Conservation (phyloP, 2,888 invertebrate species). For the Lumbricus terrestris region DNA sequence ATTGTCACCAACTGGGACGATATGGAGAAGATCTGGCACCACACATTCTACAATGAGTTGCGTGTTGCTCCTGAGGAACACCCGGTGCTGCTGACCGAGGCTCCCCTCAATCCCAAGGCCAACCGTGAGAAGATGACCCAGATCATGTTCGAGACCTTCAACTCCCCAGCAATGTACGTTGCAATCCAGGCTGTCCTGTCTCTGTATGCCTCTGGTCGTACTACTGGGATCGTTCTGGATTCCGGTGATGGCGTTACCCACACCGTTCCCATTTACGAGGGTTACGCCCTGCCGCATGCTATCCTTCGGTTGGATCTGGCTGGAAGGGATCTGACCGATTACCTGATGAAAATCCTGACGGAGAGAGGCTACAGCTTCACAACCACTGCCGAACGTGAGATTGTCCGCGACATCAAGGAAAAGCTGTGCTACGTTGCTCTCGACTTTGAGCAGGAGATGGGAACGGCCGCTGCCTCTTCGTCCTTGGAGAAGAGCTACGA, state of each 20-base stretch:
- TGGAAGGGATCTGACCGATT: conserved; percentile 39
- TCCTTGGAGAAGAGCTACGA: conserved; percentile 85
- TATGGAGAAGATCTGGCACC: conserved; percentile 53
- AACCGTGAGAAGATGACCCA: conserved; percentile 90
- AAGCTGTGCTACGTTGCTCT: conserved; percentile 89
- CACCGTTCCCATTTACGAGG: conserved; percentile 92
- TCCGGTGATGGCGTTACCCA: conserved; percentile 69
- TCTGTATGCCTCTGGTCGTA: conserved; percentile 91
- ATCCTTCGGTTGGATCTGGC: conserved; percentile 56
- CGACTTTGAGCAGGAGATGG: conserved; percentile 94
- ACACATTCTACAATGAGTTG: conserved; percentile 54
- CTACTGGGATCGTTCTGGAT: conserved; percentile 74
- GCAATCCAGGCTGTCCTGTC: conserved; percentile 64
- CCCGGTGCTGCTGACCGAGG: conserved; percentile 86
- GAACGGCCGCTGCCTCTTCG: conserved; percentile 84
- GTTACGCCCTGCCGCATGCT: conserved; percentile 91
- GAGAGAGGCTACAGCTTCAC: conserved; percentile 56
- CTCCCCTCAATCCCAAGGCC: conserved; percentile 89
- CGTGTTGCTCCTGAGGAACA: conserved; percentile 70
- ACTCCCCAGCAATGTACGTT: conserved; percentile 55
- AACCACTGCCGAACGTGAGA: conserved; percentile 82
- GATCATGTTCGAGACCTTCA: conserved; percentile 63
- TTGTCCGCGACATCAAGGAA: conserved; percentile 89
- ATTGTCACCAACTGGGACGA: conserved; percentile 64
- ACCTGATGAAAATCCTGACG: conserved; percentile 65